phyloP scores from a whole-genome alignment of 2,113 vertebrate genomes.

The Lampris incognitus region DNA sequence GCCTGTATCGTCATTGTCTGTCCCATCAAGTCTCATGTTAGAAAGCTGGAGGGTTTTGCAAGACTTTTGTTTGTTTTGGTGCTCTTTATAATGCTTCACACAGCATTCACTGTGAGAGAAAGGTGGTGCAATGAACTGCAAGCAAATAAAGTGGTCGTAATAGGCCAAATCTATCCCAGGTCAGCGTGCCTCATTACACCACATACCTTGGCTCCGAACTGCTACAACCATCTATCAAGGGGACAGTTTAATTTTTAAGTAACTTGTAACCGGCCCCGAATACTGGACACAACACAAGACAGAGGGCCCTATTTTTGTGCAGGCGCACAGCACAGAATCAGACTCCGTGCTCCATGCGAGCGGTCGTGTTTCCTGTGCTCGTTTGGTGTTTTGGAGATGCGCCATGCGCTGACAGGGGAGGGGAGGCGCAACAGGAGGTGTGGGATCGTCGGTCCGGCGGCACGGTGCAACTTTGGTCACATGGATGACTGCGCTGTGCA shows the following conservation, averaged over 20 bases:
- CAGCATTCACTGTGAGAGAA: conserved; percentile 29
- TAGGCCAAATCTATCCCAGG: conserved; percentile 10
- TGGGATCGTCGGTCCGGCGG: no score
- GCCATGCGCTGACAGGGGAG: no score
- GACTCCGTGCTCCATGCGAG: no score
- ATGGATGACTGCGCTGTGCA: no score
- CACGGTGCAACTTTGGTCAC: no score
- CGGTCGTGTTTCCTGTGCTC: no score
- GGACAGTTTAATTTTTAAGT: neutral
- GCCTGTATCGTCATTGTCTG: conserved; percentile 30
- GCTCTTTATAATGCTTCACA: conserved; percentile 35
- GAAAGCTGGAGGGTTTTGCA: conserved; percentile 23
- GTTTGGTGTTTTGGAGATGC: no score
- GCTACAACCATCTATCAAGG: conserved; percentile 7
- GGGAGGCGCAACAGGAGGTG: no score
- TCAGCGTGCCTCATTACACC: conserved; percentile 11
- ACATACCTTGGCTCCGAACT: neutral
- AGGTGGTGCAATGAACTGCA: conserved; percentile 7
- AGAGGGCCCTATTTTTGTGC: neutral
- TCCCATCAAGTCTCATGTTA: conserved; percentile 28
- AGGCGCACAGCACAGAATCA: no score
- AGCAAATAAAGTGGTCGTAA: conserved; percentile 10
- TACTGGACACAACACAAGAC: conserved; percentile 2
- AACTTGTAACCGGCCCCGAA: neutral
- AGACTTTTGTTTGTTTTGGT: conserved; percentile 20